Evolutionary conservation across 1,140 invertebrate genomes (phyloP).

Genomic region (Sitodiplosis mosellana): DNA sequence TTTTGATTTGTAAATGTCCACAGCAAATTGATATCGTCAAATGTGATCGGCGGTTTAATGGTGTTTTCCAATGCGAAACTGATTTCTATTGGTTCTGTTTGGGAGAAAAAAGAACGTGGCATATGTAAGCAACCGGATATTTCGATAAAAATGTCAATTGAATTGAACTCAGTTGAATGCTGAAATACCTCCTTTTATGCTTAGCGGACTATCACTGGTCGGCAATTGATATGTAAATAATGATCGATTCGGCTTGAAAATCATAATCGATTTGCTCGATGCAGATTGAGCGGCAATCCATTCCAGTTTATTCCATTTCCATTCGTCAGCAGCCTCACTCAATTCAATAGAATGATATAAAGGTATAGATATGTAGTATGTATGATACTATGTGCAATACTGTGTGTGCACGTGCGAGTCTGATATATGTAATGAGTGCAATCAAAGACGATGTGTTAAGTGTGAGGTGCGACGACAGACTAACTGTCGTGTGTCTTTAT

Average conservation of each 20-base stretch:
- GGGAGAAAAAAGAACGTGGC: too few relatives aligned
- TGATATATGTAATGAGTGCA: too few relatives aligned
- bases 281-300: constrained; percentile 55
- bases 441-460: too few relatives aligned
- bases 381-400: too few relatives aligned
- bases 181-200: constrained; percentile 52
- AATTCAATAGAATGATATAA: too few relatives aligned
- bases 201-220: constrained; percentile 35
- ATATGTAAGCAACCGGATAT: too few relatives aligned
- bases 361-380: too few relatives aligned
- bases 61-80: constrained; percentile 61
- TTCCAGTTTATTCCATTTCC: constrained; percentile 54
- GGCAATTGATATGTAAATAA: constrained; percentile 52
- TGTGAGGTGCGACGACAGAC: too few relatives aligned
- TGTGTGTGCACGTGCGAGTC: too few relatives aligned
- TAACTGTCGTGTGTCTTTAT: too few relatives aligned
- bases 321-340: constrained; percentile 16
- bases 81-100: constrained; percentile 70
- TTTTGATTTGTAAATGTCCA: constrained; percentile 46
- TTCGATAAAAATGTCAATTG: too few relatives aligned
- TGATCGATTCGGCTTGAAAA: constrained; percentile 57
- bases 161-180: too few relatives aligned
- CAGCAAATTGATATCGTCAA: constrained; percentile 57
- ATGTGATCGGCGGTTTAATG: constrained; percentile 49
- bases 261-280: constrained; percentile 45